These are phyloP conservation scores for Agrilus biguttatus DNA, from an alignment of 2,888 invertebrate species.

Conservation along the genomic window DNA sequence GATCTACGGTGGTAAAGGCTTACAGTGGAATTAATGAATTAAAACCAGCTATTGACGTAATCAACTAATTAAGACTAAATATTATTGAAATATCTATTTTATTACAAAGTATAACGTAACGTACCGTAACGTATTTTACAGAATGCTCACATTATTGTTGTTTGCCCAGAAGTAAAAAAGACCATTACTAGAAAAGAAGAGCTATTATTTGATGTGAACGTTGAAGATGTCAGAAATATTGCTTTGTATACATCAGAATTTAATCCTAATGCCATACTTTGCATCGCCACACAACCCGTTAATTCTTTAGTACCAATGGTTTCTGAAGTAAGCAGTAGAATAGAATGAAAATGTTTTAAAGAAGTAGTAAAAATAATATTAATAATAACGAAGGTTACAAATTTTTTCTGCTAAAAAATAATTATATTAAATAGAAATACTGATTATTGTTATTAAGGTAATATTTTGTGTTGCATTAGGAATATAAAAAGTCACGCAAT, in stretches of 20 bases:
- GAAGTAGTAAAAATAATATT: background rate
- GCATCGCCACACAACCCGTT: slow-evolving; percentile 25
- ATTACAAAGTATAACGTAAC: too few relatives aligned
- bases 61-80: slow-evolving; percentile 3
- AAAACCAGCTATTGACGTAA: slow-evolving; percentile 21
- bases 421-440: too few relatives aligned
- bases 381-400: too few relatives aligned
- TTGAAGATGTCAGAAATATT: slow-evolving; percentile 21
- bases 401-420: too few relatives aligned
- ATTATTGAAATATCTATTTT: background rate
- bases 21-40: slow-evolving; percentile 21
- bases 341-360: background rate
- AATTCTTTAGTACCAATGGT: slow-evolving; percentile 27
- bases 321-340: slow-evolving; percentile 19
- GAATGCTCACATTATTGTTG: slow-evolving; percentile 23
- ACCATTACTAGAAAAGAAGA: slow-evolving; percentile 15
- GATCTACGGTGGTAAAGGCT: slow-evolving; percentile 18
- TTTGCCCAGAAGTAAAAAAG: slow-evolving; percentile 22
- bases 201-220: slow-evolving; percentile 22
- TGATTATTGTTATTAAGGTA: too few relatives aligned
- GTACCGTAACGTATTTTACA: slow-evolving; percentile 12
- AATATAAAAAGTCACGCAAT: slow-evolving; percentile 23
- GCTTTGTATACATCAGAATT: slow-evolving; percentile 25
- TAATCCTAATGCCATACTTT: slow-evolving; percentile 23
- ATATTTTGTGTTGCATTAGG: slow-evolving; percentile 14